Base-by-base conservation (phyloP, 2,888 invertebrate species). In the Erpobdella octoculata region DNA sequence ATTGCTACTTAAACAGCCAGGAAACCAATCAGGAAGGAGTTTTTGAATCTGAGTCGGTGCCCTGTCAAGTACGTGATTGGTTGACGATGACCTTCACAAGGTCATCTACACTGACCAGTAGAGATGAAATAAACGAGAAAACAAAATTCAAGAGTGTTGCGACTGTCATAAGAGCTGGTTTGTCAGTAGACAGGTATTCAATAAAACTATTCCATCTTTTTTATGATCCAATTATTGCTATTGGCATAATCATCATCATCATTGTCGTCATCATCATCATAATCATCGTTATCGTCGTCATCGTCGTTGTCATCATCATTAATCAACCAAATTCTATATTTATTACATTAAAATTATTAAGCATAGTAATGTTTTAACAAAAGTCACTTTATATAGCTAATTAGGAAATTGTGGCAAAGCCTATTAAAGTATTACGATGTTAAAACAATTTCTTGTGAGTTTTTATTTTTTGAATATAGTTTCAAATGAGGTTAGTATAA, bases 71-170 rank as follows among this genome's bases (percentile, higher is more conserved):
- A 35, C 53, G 70, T 1, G 70, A 70, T 21, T 70, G 70, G 70
- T 59, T 70, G 70, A 70, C 70, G 37, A 59, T 70, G 70, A 70
- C 70, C 59, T 70, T 70, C 61, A 70, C 70, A 6, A 53, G 70
- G 35, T 58, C 70, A 0, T 48, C 70, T 0, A 59, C 58, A 35
- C 41, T 28, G 1, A 28, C 37, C 61, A 62, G 31, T n/a, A n/a
- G n/a, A 8, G 62, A 62, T 4, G 31, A 31, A 33, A 33, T 35
- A 18, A 25, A 58, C 1, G 59, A 59, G 35, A 70, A 28, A 37
- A 2, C 59, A 36, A 70, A 38, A 59, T 70, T 70, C 59, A 53
- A 59, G n/a, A 70, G 70, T 21, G 70, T 70, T 21, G 70, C 61
- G 2, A 70, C 28, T 4, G 70, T 59, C 58, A 59, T 70, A 36